Evolutionary conservation across 2,797 vertebrate genomes (phyloP).

Genomic region (Danio tinwini): DNA sequence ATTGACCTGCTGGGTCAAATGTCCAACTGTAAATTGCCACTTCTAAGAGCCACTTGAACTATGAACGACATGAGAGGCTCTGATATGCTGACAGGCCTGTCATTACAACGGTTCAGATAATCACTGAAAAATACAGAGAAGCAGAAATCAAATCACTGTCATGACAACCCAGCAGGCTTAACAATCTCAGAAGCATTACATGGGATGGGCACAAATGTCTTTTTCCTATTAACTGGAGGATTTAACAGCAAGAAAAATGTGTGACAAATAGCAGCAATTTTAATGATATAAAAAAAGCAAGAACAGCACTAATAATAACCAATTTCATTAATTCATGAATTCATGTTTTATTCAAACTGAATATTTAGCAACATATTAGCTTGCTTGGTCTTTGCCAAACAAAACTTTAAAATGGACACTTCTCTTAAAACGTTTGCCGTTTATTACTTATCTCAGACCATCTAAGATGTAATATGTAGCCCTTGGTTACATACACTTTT

Average conservation of each 20-base stretch:
- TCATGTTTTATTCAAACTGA: conserved; percentile 1
- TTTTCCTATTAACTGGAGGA: conserved; percentile 2
- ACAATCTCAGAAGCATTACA: background rate
- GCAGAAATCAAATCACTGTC: background rate
- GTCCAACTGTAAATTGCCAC: conserved; percentile 21
- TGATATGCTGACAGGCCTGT: conserved; percentile 31
- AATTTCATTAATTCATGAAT: conserved; percentile 15
- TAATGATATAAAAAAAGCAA: conserved; percentile 49
- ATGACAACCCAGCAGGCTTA: background rate
- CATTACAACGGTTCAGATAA: conserved; percentile 7
- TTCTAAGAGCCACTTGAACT: conserved; percentile 8
- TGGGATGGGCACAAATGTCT: background rate
- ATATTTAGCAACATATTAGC: background rate
- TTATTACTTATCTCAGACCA: no score
- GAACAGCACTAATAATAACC: conserved; percentile 4
- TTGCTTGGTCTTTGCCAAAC: conserved; percentile 1
- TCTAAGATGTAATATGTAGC: no score
- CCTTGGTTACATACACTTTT: no score
- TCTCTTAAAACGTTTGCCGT: no score
- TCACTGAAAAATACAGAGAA: conserved; percentile 19
- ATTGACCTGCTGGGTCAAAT: background rate
- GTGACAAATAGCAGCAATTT: conserved; percentile 46
- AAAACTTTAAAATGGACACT: background rate
- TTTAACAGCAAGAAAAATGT: conserved; percentile 43
- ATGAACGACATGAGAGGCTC: conserved; percentile 4